Conservation (phyloP, 2,797 vertebrate species). For the Rhynchonycteris naso region DNA sequence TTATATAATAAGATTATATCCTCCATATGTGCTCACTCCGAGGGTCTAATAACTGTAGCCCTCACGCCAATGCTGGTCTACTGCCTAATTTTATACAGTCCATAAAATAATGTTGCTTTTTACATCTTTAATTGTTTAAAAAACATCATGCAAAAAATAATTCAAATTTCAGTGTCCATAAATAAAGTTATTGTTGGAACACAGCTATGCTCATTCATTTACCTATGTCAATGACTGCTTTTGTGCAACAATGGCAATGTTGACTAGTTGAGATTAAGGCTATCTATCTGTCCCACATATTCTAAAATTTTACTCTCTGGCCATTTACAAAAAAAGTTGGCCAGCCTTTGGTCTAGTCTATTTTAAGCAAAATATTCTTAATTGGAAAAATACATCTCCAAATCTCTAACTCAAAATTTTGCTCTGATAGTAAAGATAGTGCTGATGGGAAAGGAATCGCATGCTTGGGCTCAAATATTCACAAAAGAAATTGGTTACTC, state of each 20-base stretch:
- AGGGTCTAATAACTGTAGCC: background rate
- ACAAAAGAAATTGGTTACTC: background rate
- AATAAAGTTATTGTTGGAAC: background rate
- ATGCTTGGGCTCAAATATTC: background rate
- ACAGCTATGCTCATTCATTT: background rate
- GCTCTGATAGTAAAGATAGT: background rate
- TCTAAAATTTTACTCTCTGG: background rate
- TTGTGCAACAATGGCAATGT: background rate
- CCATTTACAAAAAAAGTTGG: background rate
- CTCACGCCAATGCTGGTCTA: background rate
- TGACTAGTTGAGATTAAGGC: background rate
- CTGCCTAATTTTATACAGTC: background rate
- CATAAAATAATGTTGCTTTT: background rate
- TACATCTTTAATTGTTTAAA: background rate
- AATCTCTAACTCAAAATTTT: background rate
- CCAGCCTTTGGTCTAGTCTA: background rate
- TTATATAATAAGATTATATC: background rate
- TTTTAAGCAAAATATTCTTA: background rate
- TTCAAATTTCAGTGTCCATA: background rate
- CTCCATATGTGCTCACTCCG: background rate
- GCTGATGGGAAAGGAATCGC: background rate
- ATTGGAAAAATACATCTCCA: background rate
- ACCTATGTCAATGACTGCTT: background rate
- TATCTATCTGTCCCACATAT: background rate
- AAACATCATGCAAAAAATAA: background rate